These are phyloP conservation scores for Anabas testudineus DNA, from an alignment of 2,797 vertebrate species.

Conservation along the genomic window DNA sequence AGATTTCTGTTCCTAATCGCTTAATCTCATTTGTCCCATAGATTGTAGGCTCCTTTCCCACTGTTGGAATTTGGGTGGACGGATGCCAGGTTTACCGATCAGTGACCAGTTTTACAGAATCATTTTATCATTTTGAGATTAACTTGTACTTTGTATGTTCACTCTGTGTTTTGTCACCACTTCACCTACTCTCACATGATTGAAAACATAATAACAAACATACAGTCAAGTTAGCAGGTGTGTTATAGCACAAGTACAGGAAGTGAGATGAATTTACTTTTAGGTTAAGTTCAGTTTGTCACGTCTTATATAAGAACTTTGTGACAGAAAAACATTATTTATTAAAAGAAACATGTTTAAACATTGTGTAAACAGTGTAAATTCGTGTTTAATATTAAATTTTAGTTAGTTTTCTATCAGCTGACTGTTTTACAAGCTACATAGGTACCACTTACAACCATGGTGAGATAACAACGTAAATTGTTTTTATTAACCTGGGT, in stretches of 20 bases:
- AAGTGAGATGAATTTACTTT: conserved; percentile 6
- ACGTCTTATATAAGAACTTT: no score
- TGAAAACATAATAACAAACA: neutral
- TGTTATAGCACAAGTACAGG: conserved; percentile 8
- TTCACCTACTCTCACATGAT: neutral
- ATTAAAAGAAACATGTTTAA: no score
- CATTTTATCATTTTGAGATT: neutral
- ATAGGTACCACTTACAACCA: no score
- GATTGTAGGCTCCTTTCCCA: conserved; percentile 41
- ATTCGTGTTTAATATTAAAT: no score
- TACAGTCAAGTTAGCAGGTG: conserved; percentile 15
- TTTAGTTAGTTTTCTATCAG: no score
- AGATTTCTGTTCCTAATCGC: conserved; percentile 56
- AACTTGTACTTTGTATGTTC: neutral
- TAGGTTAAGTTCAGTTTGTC: neutral
- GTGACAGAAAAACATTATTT: no score
- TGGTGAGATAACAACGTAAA: no score
- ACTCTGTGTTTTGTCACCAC: neutral
- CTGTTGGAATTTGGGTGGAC: conserved; percentile 4
- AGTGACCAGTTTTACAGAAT: conserved; percentile 14
- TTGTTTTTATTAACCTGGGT: no score
- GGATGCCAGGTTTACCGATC: neutral
- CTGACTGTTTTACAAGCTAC: no score
- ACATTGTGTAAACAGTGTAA: no score
- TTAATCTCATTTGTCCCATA: conserved; percentile 67